Percentiles rank a stretch among this genome's conserved stretches.
Evolutionary conservation across 2,797 vertebrate genomes (phyloP).

Genomic region (Falco berigora): DNA sequence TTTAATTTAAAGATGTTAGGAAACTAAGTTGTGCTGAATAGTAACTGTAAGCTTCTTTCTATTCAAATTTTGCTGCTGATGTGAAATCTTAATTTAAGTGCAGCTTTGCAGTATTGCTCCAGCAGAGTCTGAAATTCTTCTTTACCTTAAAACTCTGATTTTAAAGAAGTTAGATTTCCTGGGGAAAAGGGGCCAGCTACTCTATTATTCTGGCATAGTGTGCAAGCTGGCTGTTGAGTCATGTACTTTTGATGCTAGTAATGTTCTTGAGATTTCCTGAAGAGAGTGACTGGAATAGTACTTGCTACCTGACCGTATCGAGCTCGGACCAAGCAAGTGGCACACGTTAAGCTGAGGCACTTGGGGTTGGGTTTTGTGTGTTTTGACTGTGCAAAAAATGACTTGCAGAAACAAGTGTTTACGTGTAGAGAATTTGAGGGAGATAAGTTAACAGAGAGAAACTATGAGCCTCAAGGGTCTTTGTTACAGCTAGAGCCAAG

Average conservation of each 20-base stretch:
- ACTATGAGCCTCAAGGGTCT: constrained; percentile 10
- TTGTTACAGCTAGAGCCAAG: background rate
- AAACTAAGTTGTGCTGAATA: background rate
- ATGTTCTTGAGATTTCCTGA: background rate
- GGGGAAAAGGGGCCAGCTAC: background rate
- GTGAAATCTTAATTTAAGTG: background rate
- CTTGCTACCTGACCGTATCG: background rate
- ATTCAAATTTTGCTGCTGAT: background rate
- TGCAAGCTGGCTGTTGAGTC: background rate
- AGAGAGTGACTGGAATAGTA: background rate
- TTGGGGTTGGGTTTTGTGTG: background rate
- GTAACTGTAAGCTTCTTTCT: background rate
- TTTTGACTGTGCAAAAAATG: background rate
- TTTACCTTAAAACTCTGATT: background rate
- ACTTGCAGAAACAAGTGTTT: constrained; percentile 13
- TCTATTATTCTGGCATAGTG: background rate
- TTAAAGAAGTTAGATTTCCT: background rate
- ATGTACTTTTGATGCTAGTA: background rate
- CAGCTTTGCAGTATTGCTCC: background rate
- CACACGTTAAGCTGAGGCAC: background rate
- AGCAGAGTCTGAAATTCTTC: background rate
- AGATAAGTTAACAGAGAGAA: constrained; percentile 5
- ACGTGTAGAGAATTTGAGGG: background rate
- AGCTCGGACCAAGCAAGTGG: background rate
- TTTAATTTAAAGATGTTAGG: background rate